Conservation (phyloP, 2,113 vertebrate species). For the Brevimyrus niger region DNA sequence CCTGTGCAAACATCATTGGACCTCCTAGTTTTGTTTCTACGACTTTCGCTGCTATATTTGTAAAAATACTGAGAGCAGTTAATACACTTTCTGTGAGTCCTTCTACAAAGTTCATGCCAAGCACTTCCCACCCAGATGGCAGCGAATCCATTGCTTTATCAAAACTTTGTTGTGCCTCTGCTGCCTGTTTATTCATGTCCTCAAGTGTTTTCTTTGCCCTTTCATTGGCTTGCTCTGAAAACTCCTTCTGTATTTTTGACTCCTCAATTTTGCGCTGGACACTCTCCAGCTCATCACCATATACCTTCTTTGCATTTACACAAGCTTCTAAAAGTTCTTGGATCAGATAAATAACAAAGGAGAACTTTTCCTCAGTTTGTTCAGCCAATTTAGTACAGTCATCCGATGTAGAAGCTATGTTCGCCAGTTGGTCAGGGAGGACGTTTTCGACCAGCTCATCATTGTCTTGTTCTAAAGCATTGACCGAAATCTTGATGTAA, state of each 20-base stretch:
- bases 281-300: neutral
- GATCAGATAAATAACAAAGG: neutral
- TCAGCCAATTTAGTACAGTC: neutral
- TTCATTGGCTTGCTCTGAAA: too few relatives aligned
- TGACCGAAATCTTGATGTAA: neutral
- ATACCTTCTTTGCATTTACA: neutral
- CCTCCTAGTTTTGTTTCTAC: neutral
- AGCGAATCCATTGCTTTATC: neutral
- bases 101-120: slow-evolving; percentile 31
- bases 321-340: neutral
- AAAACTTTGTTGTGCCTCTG: neutral
- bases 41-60: neutral
- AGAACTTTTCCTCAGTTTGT: neutral
- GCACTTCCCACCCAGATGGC: slow-evolving; percentile 18
- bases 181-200: neutral
- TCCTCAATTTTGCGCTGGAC: neutral
- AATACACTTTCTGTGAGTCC: neutral
- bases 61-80: neutral
- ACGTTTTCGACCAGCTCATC: neutral
- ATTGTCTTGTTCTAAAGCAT: neutral
- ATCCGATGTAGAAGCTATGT: neutral
- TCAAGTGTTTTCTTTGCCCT: too few relatives aligned
- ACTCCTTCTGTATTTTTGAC: neutral
- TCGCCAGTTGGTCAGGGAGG: neutral
- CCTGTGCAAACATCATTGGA: neutral